These are phyloP conservation scores for Leptarthrus brevirostris DNA, from an alignment of 2,888 invertebrate species.

Conservation along the genomic window DNA sequence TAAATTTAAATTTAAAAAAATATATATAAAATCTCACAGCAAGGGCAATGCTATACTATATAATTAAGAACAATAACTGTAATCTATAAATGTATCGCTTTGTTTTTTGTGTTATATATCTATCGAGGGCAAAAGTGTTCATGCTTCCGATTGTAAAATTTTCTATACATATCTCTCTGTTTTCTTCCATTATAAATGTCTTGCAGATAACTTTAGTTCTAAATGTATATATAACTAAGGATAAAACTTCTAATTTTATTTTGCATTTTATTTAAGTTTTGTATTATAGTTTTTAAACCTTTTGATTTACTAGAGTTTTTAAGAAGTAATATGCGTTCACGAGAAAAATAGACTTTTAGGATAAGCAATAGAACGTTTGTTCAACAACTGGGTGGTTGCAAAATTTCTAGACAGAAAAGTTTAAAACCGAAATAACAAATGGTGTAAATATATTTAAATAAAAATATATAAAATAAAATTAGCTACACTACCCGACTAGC, in stretches of 20 bases:
- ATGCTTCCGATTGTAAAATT: conserved; percentile 3
- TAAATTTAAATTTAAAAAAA: not conserved
- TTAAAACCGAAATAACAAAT: too few relatives aligned
- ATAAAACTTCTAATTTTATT: not conserved
- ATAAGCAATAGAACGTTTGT: too few relatives aligned
- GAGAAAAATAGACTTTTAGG: too few relatives aligned
- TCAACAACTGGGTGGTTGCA: too few relatives aligned
- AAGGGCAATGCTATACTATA: conserved; percentile 1
- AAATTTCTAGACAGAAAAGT: too few relatives aligned
- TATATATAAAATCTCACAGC: conserved; percentile 5
- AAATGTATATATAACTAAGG: not conserved
- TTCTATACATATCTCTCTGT: not conserved
- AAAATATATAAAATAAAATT: too few relatives aligned
- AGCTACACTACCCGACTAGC: too few relatives aligned
- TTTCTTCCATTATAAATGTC: not conserved
- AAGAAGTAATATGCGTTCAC: too few relatives aligned
- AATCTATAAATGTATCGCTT: conserved; percentile 24
- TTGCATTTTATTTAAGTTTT: not conserved
- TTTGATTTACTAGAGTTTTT: not conserved
- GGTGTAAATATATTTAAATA: too few relatives aligned
- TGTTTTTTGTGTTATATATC: conserved; percentile 15
- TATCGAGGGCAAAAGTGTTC: conserved; percentile 3
- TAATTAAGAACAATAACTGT: conserved; percentile 1
- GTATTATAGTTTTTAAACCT: not conserved
- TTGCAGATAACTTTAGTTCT: not conserved